Conservation (phyloP, 1,140 invertebrate genomes). For the Neodiprion fabricii region DNA sequence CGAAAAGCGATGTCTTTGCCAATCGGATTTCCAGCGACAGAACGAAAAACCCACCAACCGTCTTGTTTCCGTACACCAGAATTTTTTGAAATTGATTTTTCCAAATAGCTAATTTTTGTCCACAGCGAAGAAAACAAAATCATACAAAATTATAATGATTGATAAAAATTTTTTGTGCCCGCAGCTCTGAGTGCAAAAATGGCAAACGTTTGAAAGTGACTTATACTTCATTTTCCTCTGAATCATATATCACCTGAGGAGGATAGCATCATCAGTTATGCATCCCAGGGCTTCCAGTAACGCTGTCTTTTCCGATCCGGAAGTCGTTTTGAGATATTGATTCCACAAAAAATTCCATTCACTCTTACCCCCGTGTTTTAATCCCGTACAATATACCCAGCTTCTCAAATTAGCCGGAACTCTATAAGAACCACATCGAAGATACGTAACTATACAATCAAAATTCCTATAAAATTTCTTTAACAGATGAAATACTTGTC, state of each 20-base stretch:
- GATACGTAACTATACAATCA: conserved; percentile 18
- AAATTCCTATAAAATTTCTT: conserved; percentile 18
- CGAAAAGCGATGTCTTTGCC: conserved; percentile 62
- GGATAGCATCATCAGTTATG: conserved; percentile 55
- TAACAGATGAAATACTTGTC: conserved; percentile 7
- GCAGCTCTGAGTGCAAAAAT: background rate
- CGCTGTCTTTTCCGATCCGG: conserved; percentile 64
- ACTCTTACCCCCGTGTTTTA: conserved; percentile 58
- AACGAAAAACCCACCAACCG: conserved; percentile 52
- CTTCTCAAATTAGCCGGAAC: conserved; percentile 54
- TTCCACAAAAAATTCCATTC: conserved; percentile 65
- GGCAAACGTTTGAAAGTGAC: conserved; percentile 1
- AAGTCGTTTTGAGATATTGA: conserved; percentile 59
- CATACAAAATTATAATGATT: background rate
- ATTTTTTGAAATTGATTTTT: conserved; percentile 53
- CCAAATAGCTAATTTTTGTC: conserved; percentile 53
- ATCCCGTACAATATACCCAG: conserved; percentile 62
- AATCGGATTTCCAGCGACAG: conserved; percentile 41
- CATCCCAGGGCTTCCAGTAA: conserved; percentile 65
- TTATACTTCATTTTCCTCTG: background rate
- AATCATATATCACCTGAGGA: conserved; percentile 55
- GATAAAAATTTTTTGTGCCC: conserved; percentile 5
- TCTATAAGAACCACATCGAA: conserved; percentile 29
- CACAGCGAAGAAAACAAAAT: background rate
- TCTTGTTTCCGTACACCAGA: conserved; percentile 64